Conservation (phyloP, 2,797 vertebrate genomes). For the Liparis tanakae region DNA sequence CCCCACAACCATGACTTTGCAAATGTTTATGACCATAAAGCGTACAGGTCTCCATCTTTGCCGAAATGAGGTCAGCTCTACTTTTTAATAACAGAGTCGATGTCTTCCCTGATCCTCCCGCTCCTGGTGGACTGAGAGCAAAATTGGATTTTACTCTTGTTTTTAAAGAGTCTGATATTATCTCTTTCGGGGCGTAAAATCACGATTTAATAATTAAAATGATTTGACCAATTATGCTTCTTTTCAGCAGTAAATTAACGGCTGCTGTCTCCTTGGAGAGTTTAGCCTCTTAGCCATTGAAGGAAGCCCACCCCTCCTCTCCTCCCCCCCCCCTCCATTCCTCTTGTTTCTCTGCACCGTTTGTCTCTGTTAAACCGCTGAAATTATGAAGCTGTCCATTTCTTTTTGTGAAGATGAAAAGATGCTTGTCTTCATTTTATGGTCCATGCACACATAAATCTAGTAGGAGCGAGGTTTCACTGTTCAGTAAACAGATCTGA, state of each 20-base stretch:
- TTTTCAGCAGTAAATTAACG: conserved; percentile 45
- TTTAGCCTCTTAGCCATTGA: conserved; percentile 16
- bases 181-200: conserved; percentile 57
- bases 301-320: not conserved
- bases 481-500: conserved; percentile 3
- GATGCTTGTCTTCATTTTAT: conserved; percentile 33
- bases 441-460: conserved; percentile 17
- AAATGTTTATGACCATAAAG: conserved; percentile 32
- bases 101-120: conserved; percentile 46
- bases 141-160: conserved; percentile 69
- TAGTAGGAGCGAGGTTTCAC: conserved; percentile 31
- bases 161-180: conserved; percentile 67
- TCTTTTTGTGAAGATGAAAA: conserved; percentile 28
- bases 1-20: conserved; percentile 19
- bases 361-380: not conserved
- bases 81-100: conserved; percentile 69
- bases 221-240: conserved; percentile 64
- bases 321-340: not conserved
- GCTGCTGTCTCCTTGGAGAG: not conserved
- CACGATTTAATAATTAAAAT: conserved; percentile 74
- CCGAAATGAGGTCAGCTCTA: conserved; percentile 58
- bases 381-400: conserved; percentile 40
- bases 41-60: conserved; percentile 29
- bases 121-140: conserved; percentile 55
- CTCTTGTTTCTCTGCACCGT: not conserved